Conservation (phyloP, 2,113 vertebrate genomes). For the Patagioenas fasciata region DNA sequence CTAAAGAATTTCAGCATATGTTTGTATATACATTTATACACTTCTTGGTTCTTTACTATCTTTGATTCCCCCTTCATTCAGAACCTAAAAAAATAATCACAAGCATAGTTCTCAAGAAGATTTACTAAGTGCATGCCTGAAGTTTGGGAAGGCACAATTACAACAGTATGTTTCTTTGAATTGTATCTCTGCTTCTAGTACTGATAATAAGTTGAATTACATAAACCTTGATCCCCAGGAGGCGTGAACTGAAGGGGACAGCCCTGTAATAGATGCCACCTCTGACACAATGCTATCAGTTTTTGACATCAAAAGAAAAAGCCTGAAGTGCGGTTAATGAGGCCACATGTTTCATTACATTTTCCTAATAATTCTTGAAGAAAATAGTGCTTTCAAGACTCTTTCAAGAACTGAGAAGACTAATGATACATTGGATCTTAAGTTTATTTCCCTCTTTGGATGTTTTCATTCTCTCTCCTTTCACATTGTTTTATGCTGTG, state of each 20-base stretch:
- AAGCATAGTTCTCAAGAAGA: neutral
- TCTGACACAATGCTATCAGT: neutral
- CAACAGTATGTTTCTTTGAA: neutral
- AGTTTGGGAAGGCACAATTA: neutral
- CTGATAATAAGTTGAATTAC: neutral
- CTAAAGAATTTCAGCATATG: neutral
- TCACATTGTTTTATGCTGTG: neutral
- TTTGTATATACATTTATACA: no score
- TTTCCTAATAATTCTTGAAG: neutral
- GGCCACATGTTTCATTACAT: neutral
- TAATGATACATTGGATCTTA: neutral
- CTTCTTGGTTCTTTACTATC: neutral
- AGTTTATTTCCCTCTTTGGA: neutral
- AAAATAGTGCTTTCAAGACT: neutral
- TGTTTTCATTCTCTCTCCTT: neutral
- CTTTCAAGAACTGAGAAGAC: neutral
- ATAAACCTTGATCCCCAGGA: neutral
- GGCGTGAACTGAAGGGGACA: neutral
- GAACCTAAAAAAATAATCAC: neutral
- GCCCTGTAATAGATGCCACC: neutral
- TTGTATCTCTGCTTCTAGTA: neutral
- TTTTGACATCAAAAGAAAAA: conserved; percentile 2
- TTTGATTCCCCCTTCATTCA: neutral
- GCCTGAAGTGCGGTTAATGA: neutral
- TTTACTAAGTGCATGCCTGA: neutral